Evolutionary conservation across 2,113 vertebrate genomes (phyloP).

Genomic region (Benitochromis conjunctus): DNA sequence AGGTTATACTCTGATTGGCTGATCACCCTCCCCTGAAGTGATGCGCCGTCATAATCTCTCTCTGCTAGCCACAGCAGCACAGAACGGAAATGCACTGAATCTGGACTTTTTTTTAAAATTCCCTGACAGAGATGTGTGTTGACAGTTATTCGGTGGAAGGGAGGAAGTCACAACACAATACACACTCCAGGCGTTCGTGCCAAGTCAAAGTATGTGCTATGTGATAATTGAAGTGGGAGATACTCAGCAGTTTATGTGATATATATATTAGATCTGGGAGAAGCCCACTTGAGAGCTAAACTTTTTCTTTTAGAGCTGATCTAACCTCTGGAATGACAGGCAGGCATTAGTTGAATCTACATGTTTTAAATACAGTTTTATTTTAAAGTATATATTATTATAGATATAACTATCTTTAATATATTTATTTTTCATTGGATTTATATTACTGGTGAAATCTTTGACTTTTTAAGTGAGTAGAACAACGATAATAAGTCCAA

Average conservation of each 20-base stretch:
- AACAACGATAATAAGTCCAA: not conserved
- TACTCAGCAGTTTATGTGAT: not conserved
- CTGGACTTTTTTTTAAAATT: not conserved
- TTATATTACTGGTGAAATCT: not conserved
- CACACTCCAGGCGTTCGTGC: not conserved
- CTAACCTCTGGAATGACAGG: not conserved
- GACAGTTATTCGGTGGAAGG: not conserved
- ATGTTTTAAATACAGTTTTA: not conserved
- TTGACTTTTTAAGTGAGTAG: not conserved
- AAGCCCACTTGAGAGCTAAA: not conserved
- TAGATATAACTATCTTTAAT: not conserved
- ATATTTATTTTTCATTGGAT: not conserved
- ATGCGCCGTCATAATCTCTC: not conserved
- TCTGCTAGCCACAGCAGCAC: not conserved
- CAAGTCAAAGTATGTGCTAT: not conserved
- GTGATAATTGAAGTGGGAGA: not conserved
- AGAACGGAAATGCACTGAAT: not conserved
- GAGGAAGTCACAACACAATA: not conserved
- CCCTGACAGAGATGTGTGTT: not conserved
- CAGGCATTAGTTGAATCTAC: not conserved
- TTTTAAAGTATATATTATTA: not conserved
- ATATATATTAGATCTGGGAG: not conserved
- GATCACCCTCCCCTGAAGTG: not conserved
- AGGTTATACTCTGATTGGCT: constrained; percentile 18
- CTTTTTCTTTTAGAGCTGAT: not conserved